These are phyloP conservation scores for Ptychadena robeensis DNA, from an alignment of 2,797 vertebrate species.

Conservation along the genomic window DNA sequence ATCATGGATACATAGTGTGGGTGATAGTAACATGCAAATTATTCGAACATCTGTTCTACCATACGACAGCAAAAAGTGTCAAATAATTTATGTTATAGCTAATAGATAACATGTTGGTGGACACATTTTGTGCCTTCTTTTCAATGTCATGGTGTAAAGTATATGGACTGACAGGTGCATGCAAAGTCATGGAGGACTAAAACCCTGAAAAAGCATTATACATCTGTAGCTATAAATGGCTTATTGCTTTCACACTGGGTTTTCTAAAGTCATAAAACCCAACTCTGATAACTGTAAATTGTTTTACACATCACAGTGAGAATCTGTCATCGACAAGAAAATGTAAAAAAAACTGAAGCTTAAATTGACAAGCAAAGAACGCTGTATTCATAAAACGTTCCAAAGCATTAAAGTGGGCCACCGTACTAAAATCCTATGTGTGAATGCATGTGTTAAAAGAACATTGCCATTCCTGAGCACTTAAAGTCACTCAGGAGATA, in stretches of 20 bases:
- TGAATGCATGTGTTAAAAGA: constrained; percentile 1
- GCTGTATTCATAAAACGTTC: too few relatives aligned
- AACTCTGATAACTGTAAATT: constrained; percentile 69
- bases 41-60: constrained; percentile 15
- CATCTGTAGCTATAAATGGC: constrained; percentile 66
- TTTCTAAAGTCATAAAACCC: constrained; percentile 66
- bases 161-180: constrained; percentile 70
- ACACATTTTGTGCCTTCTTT: constrained; percentile 25
- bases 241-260: constrained; percentile 47
- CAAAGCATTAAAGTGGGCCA: too few relatives aligned
- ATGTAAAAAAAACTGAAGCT: constrained; percentile 70
- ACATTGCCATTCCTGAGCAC: not conserved
- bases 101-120: constrained; percentile 9
- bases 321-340: constrained; percentile 67
- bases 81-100: constrained; percentile 1
- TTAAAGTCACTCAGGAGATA: not conserved
- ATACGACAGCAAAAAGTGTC: constrained; percentile 8
- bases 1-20: not conserved
- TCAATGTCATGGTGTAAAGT: constrained; percentile 53
- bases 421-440: too few relatives aligned
- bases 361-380: constrained; percentile 60
- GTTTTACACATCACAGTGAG: constrained; percentile 72
- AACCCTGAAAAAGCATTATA: constrained; percentile 56
- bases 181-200: constrained; percentile 60
- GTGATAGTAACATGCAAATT: not conserved